A percentile compares a stretch with the other conserved stretches of the same genome.
Evolutionary conservation across 2,113 vertebrate species (phyloP).

Genomic region (Ciconia stormi): DNA sequence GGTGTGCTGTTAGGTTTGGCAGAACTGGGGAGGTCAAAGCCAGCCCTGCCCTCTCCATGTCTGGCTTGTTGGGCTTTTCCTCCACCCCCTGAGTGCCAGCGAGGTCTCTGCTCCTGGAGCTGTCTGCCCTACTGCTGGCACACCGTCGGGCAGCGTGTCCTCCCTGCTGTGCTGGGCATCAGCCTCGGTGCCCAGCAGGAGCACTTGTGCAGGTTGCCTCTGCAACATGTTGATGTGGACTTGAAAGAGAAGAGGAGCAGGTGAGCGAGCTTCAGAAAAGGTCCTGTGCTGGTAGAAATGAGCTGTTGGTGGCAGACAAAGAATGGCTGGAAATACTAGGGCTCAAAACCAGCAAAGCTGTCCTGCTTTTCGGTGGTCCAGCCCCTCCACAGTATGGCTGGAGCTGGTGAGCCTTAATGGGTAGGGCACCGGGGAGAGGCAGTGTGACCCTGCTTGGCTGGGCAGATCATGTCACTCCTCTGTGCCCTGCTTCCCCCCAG

Average conservation of each 20-base stretch:
- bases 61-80: neutral
- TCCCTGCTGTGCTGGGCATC: neutral
- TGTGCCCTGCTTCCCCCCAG: neutral
- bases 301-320: neutral
- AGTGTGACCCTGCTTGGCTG: neutral
- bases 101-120: neutral
- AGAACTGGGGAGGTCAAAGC: neutral
- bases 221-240: neutral
- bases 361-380: neutral
- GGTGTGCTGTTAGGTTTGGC: neutral
- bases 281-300: neutral
- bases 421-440: neutral
- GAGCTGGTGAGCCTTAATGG: neutral
- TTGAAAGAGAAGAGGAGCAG: neutral
- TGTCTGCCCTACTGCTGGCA: neutral
- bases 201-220: neutral
- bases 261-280: neutral
- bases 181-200: rapidly evolving
- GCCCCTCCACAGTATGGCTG: neutral
- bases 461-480: rapidly evolving
- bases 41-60: neutral
- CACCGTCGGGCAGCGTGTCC: rapidly evolving
- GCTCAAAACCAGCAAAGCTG: neutral
- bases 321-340: neutral
- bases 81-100: neutral